Base-by-base conservation (phyloP, 2,113 vertebrate species). In the Pholis gunnellus region DNA sequence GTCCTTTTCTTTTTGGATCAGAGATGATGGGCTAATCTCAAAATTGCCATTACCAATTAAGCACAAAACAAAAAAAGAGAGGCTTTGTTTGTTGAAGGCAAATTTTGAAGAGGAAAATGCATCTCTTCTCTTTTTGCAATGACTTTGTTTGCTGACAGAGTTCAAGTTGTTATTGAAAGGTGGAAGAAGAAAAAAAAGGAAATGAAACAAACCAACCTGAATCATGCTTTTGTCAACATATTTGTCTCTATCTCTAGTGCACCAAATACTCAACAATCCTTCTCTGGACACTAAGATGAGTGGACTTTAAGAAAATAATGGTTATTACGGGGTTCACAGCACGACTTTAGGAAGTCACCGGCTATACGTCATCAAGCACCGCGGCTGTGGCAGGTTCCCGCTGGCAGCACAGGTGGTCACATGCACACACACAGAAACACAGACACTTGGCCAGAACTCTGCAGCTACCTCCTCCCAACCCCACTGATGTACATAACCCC, bases 361-460 rank as follows among this genome's bases (percentile, higher is more conserved):
- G 75, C 31, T 29, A 84, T 84, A 89, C 84, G 77, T 89, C 88
- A 91, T 78, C 14, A 64, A 80, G 81, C 64, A 77, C 64, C 65
- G 1, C 50, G 34, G 65, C 76, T 54, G 64, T 86, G 84, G 84
- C 88, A 89, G 81, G 68, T 29, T 82, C 89, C 91, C 83, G 85
- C 91, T 91, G 92, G 82, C 84, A 86, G 88, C 81, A 85, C 91
- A 93, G 93, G 89, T 94, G 93, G 85, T 92, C 84, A 27, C 78
- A 82, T 63, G 27, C 84, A 77, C 73, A 79, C 72, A 85, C 59
- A 70, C 65, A 69, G 22, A 84, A 59, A 79, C 70, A 34, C 34
- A 69, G 25, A 84, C 66, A 77, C 70, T 75, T 86, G 84, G 83
- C 81, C 25, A 52, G 78, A 70, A 77, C 68, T 86, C 80, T 75